Conservation (phyloP, 23 tunicate species). For the Styela clava region DNA sequence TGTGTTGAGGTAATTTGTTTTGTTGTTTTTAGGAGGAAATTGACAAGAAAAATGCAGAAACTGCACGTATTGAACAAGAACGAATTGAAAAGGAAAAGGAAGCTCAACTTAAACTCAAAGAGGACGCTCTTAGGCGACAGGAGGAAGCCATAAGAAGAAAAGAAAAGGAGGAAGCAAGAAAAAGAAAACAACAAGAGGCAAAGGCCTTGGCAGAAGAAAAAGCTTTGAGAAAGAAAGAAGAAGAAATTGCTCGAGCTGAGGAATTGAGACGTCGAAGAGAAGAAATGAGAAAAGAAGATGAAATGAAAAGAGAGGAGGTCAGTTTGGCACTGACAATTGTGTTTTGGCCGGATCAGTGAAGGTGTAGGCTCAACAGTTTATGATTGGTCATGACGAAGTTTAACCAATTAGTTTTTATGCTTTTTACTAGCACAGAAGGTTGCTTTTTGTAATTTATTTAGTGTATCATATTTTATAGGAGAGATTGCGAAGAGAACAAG, state of each 20-base stretch:
- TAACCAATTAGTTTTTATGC: no score
- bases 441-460: no score
- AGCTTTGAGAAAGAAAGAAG: constrained; percentile 12
- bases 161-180: constrained; percentile 19
- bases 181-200: constrained; percentile 30
- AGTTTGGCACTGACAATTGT: background rate
- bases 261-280: constrained; percentile 17
- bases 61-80: constrained; percentile 19
- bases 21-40: constrained; percentile 21
- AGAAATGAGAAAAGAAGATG: constrained; percentile 38
- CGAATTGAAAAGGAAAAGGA: constrained; percentile 46
- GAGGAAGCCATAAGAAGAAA: constrained; percentile 17
- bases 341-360: no score
- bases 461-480: no score
- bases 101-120: constrained; percentile 34
- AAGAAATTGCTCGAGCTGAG: constrained; percentile 21
- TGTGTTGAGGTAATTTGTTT: no score
- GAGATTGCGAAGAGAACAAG: constrained; percentile 1
- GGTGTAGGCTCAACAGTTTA: no score
- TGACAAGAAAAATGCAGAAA: constrained; percentile 7
- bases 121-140: constrained; percentile 22
- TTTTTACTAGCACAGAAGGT: no score
- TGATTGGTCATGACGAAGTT: no score
- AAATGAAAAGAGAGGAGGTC: constrained; percentile 42
- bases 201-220: constrained; percentile 29